Conservation (phyloP, 2,113 vertebrate species). For the Felis catus region DNA sequence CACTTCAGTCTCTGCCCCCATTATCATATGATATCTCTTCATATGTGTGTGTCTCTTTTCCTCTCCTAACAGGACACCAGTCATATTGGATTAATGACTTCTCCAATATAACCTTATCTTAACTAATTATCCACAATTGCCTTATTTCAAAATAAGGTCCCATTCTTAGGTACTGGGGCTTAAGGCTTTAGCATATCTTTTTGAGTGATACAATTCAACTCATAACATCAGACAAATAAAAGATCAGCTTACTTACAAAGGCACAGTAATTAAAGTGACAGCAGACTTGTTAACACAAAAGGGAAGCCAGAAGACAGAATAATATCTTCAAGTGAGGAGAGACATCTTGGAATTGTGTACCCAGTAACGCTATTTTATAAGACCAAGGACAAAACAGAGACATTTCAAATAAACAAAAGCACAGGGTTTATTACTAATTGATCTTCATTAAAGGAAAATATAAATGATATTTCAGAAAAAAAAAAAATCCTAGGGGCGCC, state of each 20-base stretch:
- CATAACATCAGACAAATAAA: conserved; percentile 1
- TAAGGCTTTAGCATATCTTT: neutral
- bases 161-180: neutral
- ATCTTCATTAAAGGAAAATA: neutral
- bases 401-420: neutral
- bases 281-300: neutral
- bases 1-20: neutral
- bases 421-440: neutral
- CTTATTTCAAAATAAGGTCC: neutral
- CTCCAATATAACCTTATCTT: neutral
- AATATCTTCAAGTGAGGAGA: neutral
- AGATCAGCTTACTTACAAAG: neutral
- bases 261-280: neutral
- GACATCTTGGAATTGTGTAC: neutral
- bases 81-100: neutral
- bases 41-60: neutral
- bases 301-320: neutral
- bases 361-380: neutral
- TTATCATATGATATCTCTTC: neutral
- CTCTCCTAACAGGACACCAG: neutral
- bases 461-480: neutral
- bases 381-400: neutral
- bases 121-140: neutral
- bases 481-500: neutral
- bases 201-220: neutral